These are phyloP conservation scores for Laticauda colubrina DNA, from an alignment of 2,113 vertebrate species.

Conservation along the genomic window DNA sequence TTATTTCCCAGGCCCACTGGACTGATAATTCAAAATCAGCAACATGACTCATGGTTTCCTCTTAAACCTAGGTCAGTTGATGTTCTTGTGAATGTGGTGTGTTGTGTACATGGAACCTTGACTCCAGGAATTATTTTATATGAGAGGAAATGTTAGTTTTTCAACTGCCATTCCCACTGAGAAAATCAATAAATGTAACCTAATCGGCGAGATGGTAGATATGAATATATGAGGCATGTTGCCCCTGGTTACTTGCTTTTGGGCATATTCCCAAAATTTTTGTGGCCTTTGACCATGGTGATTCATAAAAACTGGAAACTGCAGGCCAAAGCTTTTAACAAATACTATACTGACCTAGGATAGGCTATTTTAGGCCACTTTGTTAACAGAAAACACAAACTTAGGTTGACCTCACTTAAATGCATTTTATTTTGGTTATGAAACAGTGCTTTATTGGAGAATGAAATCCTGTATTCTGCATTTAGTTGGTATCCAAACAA, in stretches of 20 bases:
- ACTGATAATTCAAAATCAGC: not conserved
- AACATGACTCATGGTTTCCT: not conserved
- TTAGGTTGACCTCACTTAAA: not conserved
- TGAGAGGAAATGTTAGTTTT: not conserved
- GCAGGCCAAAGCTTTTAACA: not conserved
- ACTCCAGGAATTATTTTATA: not conserved
- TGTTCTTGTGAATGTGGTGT: not conserved
- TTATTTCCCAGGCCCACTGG: not conserved
- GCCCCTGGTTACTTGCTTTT: not conserved
- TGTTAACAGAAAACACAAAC: not conserved
- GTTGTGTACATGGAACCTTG: not conserved
- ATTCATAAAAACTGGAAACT: not conserved
- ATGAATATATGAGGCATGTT: not conserved
- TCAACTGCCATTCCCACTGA: not conserved
- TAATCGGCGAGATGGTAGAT: not conserved
- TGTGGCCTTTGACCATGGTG: not conserved
- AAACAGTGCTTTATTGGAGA: too few species aligned
- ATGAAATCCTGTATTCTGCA: not conserved
- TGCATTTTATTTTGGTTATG: not conserved
- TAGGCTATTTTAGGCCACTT: not conserved
- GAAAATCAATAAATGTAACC: not conserved
- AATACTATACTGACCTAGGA: not conserved
- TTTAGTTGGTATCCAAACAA: not conserved
- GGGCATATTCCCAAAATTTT: not conserved
- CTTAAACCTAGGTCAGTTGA: not conserved